Base-by-base conservation (phyloP, 1,140 invertebrate species). In the Pteromalus puparum region DNA sequence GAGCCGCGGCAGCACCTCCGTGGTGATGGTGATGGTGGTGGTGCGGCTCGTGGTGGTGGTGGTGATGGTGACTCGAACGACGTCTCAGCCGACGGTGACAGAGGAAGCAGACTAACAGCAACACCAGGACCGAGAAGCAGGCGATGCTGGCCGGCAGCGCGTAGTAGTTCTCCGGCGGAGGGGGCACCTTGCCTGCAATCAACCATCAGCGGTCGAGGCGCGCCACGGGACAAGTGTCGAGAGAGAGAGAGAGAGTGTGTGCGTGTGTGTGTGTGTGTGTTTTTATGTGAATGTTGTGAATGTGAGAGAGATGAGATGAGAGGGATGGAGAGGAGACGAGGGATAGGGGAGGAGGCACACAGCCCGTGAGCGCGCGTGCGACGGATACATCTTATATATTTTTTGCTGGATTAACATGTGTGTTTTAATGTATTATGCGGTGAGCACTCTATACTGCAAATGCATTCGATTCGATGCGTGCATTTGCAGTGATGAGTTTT, bases 121-220 rank as follows among this genome's bases (percentile, higher is more conserved):
- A 87, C 18, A 92, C 85, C 34, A 92, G 83, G 28, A 91, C 87
- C 10, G 89, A 90, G 24, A 90, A 90, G 34, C 88, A 87, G 10
- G 88, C 90, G 83, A 88, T 90, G 6, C 88, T 89, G 65, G 89
- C 90, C 78, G 92, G 90, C 67, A 91, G 83, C 74, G 92, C 88
- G 75, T 93, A 93, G 87, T 90, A 93, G 86, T 93, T 91, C 86
- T 91, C 88, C 12, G 84, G 84, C 38, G 91, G 90, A 79, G 91
- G 89, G 38, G 88, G 89, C 28, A 91, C 90, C 48, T 89, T 83
- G 91, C 93, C 93, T 94, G 90, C n/a, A 92, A 90, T 30, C 53
- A 75, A 28, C 65, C 30, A 81, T 34, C 34, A 24, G 68, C 61
- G 61, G 67, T 48, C 83, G 83, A 53, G 78, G 75, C 34, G 70